Evolutionary conservation across 1,140 invertebrate species (phyloP), one percentile per base, ranked within the genome.

Genomic region (Drosophila melanogaster): DNA sequence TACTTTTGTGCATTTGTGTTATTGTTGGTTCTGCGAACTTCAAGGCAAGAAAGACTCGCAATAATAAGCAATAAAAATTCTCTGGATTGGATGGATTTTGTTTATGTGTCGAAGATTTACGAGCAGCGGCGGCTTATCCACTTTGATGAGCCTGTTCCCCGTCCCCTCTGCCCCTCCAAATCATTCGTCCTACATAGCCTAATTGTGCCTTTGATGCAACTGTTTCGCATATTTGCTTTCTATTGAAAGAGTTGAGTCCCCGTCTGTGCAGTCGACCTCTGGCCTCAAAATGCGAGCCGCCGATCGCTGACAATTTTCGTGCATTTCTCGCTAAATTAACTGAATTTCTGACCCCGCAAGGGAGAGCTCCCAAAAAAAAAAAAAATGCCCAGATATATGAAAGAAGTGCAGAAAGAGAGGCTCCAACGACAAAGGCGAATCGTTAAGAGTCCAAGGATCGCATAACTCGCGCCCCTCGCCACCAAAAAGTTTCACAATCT

Each of bases 31-130:
- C 56, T 72, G 70, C 64, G 64, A 84, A 83, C 65, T 84, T 65
- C 65, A 67, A 54, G 60, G 49, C 67, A 71, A 24, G 51, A 65
- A 60, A 75, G 22, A 26, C 50, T 53, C 53, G 65, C 85, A 80
- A 89, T 89, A 89, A 89, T 89, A 89, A 89, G 84, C 84, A 89
- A 89, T 89, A 89, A 89, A 89, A 89, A 89, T 89, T 77, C 84
- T 65, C 62, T 50, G 79, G 69, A 67, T 51, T 80, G 84, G 78
- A 79, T 79, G 79, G 79, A 89, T 79, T 87, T 81, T 79, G 66
- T 70, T 58, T 71, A 73, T 86, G 59, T 72, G 64, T 11, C 59
- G 56, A 83, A 89, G 84, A 89, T 89, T 89, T 89, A 89, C 81
- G 67, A 71, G n/a, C 43, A 38, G n/a, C 57, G 83, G 65, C 84